phyloP scores from a whole-genome alignment of 1,140 invertebrate genomes.

The Rhagoletis pomonella region DNA sequence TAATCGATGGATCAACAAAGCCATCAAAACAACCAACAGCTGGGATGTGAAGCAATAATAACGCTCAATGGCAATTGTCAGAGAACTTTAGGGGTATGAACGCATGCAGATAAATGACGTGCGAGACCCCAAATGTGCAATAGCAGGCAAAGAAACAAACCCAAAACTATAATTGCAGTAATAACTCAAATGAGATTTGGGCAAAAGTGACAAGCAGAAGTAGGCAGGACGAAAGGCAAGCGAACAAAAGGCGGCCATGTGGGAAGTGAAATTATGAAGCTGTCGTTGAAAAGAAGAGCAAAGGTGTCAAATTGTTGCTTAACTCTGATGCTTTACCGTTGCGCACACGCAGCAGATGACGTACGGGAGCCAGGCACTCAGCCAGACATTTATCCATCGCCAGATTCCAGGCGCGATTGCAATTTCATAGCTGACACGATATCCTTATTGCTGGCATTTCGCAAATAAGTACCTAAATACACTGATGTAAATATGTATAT shows the following conservation, averaged over 20 bases:
- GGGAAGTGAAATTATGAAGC: neutral
- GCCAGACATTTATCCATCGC: neutral
- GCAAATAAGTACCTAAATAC: neutral
- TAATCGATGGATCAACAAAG: slow-evolving; percentile 73
- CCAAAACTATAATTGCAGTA: slow-evolving; percentile 71
- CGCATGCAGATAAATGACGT: slow-evolving; percentile 29
- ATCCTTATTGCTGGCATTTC: neutral
- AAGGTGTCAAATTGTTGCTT: slow-evolving; percentile 41
- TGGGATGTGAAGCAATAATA: slow-evolving; percentile 59
- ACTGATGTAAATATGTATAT: neutral
- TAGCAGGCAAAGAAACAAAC: slow-evolving; percentile 27
- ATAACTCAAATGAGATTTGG: slow-evolving; percentile 74
- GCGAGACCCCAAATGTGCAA: slow-evolving; percentile 19
- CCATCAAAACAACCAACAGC: slow-evolving; percentile 65
- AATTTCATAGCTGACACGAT: neutral
- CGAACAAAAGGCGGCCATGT: neutral
- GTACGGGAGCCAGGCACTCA: neutral
- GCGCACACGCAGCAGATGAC: neutral
- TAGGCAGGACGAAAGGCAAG: neutral
- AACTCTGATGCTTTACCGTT: neutral
- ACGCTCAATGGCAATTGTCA: slow-evolving; percentile 1
- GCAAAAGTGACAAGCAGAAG: slow-evolving; percentile 57
- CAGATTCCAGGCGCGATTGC: neutral
- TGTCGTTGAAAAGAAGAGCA: too few relatives aligned
- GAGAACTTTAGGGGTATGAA: slow-evolving; percentile 47